Conservation (phyloP, 2,113 vertebrate species). For the Cyphomyrus plagiostoma region DNA sequence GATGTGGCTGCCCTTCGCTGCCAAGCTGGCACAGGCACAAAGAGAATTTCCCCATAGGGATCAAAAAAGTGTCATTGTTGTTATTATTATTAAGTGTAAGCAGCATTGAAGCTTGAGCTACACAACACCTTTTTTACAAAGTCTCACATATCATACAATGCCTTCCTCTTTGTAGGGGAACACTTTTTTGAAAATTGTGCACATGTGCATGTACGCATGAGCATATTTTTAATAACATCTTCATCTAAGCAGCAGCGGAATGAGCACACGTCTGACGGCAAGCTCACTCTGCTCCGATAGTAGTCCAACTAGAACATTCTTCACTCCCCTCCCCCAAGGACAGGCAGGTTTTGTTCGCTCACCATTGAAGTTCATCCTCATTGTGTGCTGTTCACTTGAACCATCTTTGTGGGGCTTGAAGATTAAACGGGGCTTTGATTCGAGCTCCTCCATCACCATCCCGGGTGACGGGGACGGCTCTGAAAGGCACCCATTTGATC, state of each 20-base stretch:
- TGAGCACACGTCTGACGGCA: not conserved
- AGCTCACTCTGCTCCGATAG: not conserved
- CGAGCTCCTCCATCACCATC: slow-evolving; percentile 22
- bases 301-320: not conserved
- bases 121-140: not conserved
- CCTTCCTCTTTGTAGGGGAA: not conserved
- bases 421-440: slow-evolving; percentile 41
- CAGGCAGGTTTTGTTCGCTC: slow-evolving; percentile 16
- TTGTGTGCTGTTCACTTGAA: slow-evolving; percentile 36
- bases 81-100: not conserved
- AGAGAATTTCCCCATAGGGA: not conserved
- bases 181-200: not conserved
- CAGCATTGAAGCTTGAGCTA: not conserved
- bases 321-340: not conserved
- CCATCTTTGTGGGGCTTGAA: slow-evolving; percentile 27
- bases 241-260: not conserved
- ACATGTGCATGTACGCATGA: not conserved
- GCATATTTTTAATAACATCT: not conserved
- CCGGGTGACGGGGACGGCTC: slow-evolving; percentile 24
- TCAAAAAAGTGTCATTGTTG: not conserved
- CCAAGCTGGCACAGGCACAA: not conserved
- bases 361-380: slow-evolving; percentile 32
- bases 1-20: not conserved
- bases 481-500: slow-evolving; percentile 37
- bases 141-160: not conserved